Evolutionary conservation across 2,888 invertebrate genomes (phyloP), one percentile per base, ranked within the genome.

Genomic region (Caenorhabditis auriculariae): DNA sequence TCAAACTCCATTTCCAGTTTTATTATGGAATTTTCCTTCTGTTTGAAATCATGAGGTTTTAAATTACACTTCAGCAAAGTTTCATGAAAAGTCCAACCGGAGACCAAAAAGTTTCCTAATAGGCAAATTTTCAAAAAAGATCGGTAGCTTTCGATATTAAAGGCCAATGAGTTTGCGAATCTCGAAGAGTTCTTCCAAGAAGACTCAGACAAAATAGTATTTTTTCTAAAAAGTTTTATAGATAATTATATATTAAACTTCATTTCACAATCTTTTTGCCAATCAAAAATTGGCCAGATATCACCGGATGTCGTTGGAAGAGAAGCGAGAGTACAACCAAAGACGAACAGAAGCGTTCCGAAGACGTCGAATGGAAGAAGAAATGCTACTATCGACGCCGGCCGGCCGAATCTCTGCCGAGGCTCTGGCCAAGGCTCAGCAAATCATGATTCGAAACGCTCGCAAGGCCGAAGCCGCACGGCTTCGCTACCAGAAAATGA

Each of bases 281-380:
- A 17, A 17, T 39, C n/a, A 17, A 39, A 39, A n/a, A n/a, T n/a
- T n/a, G n/a, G n/a, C 26, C 48, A 69, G 69, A 43, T 72, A 73
- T 44, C 73, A 71, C 48, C 61, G 63, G 27, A 73, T 73, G 75
- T 53, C 69, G 7, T 48, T 61, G 1, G 77, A 78, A 17, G 79
- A 78, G 54, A 75, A 75, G 44, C 67, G 74, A 29, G 60, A 64
- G 46, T 78, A 78, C 60, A 78, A 78, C 44, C 66, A 66, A 54
- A 54, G 76, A 9, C 37, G 78, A 26, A 78, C 79, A 2, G 79
- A 78, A 55, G 77, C 79, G 9, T 80, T 78, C 53, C 46, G 79
- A 27, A 52, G 66, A 24, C 67, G 76, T 7, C 64, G 78, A 17
- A 46, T 48, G 46, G 66, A 69, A 38, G 78, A 78, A 35, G 78